Base-by-base conservation (phyloP, 2,888 invertebrate species). In the Dione vanillae region DNA sequence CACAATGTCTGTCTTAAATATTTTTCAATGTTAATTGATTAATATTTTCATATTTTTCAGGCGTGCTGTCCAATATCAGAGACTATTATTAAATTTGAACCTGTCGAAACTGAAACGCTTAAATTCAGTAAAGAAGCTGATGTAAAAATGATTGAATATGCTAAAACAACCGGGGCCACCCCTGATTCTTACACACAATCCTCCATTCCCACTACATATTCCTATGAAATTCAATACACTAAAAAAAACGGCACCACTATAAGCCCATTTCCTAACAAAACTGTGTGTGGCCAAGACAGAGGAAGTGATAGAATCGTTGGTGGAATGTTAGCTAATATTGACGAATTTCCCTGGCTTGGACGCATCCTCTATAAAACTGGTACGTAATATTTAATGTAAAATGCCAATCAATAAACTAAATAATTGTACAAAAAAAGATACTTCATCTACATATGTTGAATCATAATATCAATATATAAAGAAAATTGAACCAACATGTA, bases 301-400 rank as follows among this genome's bases (percentile, higher is more conserved):
- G 0, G 77, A 82, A 0, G 72, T 10, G 83, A 86, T 47, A 91
- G 89, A 75, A 94, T 95, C 49, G 78, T 90, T 19, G 91, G 93
- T n/a, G 95, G 95, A 0, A 81, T 86, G 40, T 82, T 88, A 65
- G 90, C 95, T 0, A 83, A 80, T 0, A 77, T 95, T 8, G 89
- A 92, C 19, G 94, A 95, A 54, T 94, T 90, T 78, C 95, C 95
- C 0, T 95, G 95, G 95, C 93, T 95, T 90, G 95, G 91, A 0
- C 83, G 94, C 8, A 80, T 95, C 47, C 94, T 94, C 51, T 96
- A 95, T 69, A 79, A 80, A 19, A 37, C 16, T 19, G 27, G 80
- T 79, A 72, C 74, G 74, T 45, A 61, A 10, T 37, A 49, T 16
- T 3, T 10, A 16, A 16, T 6, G 37, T 56, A 6, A 0, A 16